Evolutionary conservation across 2,888 invertebrate genomes (phyloP).

Genomic region (Leptodirus hochenwartii): DNA sequence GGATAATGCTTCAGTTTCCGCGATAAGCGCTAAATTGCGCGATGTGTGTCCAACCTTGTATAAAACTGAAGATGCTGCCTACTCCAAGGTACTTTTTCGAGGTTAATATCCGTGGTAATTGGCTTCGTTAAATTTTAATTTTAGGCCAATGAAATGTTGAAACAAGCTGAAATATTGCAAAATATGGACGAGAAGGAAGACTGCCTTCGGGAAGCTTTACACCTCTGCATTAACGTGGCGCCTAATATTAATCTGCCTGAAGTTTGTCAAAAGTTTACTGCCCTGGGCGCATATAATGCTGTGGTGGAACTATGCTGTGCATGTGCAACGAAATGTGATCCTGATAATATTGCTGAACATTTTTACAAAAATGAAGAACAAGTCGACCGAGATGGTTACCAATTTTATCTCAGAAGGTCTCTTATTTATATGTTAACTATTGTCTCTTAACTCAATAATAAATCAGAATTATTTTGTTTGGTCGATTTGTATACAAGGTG

Average conservation of each 20-base stretch:
- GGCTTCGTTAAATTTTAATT: conserved; percentile 15
- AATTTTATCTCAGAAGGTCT: conserved; percentile 30
- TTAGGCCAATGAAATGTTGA: conserved; percentile 74
- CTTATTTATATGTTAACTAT: conserved; percentile 4
- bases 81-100: conserved; percentile 58
- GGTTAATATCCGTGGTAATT: background rate
- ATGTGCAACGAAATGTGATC: conserved; percentile 76
- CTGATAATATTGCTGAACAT: conserved; percentile 70
- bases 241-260: conserved; percentile 69
- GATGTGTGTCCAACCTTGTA: conserved; percentile 89
- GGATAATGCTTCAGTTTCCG: conserved; percentile 88
- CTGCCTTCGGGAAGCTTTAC: conserved; percentile 57
- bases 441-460: too few species aligned
- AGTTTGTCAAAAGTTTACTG: conserved; percentile 69
- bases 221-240: conserved; percentile 76
- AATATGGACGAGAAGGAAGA: conserved; percentile 61
- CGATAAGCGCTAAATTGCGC: conserved; percentile 71
- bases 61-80: conserved; percentile 86
- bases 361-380: conserved; percentile 75
- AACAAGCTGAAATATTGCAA: conserved; percentile 57
- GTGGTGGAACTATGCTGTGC: conserved; percentile 75
- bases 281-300: conserved; percentile 68
- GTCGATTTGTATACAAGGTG: conserved; percentile 4
- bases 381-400: conserved; percentile 65
- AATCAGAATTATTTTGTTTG: too few species aligned